Evolutionary conservation across 2,797 vertebrate species (phyloP).

Genomic region (Arrhamphus sclerolepis): DNA sequence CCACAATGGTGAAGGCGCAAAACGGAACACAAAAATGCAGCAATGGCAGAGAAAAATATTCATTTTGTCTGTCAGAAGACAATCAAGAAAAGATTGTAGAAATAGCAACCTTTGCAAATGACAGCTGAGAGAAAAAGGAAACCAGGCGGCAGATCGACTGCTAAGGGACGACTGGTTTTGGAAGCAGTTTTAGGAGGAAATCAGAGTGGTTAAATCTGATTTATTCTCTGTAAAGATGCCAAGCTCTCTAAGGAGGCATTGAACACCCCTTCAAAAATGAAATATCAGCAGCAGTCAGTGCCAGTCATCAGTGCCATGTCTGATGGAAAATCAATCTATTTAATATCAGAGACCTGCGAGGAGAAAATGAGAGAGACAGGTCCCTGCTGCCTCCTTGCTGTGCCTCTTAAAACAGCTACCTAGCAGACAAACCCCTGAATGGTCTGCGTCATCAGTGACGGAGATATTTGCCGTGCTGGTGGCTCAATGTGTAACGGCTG

Average conservation of each 20-base stretch:
- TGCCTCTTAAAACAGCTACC: conserved; percentile 42
- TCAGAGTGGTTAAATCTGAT: conserved; percentile 79
- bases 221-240: conserved; percentile 73
- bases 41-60: conserved; percentile 20
- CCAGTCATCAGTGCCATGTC: conserved; percentile 75
- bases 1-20: conserved; percentile 43
- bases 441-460: conserved; percentile 57
- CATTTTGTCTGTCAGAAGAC: conserved; percentile 9
- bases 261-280: conserved; percentile 71
- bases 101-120: conserved; percentile 27
- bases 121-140: conserved; percentile 26
- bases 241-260: conserved; percentile 68
- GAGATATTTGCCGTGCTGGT: conserved; percentile 46
- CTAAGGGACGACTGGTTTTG: conserved; percentile 26
- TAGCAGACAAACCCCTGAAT: conserved; percentile 51
- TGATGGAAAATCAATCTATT: conserved; percentile 84
- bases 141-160: conserved; percentile 18
- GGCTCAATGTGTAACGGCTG: conserved; percentile 70
- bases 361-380: conserved; percentile 57
- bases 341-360: conserved; percentile 76
- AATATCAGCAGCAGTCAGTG: conserved; percentile 82
- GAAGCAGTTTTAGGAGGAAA: conserved; percentile 59
- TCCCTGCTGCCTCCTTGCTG: conserved; percentile 48
- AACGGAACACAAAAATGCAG: conserved; percentile 20
- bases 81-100: conserved; percentile 11